phyloP scores from a whole-genome alignment of 2,888 invertebrate species.

The Steinernema scapterisci region DNA sequence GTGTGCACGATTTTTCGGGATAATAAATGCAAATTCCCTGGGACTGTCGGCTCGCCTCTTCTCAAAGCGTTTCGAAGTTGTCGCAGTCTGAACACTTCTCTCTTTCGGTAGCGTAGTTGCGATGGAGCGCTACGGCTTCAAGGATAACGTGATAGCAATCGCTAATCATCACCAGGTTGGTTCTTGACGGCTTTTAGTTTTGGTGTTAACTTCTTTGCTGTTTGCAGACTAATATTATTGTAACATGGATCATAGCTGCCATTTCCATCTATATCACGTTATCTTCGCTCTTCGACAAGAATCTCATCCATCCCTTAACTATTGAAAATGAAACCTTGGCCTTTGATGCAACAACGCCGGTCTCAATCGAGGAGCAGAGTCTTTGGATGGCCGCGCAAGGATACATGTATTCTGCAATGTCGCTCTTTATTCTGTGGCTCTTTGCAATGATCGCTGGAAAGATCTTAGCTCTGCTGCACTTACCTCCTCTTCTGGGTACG shows the following conservation, averaged over 20 bases:
- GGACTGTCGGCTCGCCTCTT: neutral
- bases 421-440: slow-evolving; percentile 52
- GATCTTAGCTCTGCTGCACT: slow-evolving; percentile 38
- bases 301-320: slow-evolving; percentile 41
- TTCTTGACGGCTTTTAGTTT: neutral
- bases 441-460: slow-evolving; percentile 46
- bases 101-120: slow-evolving; percentile 5
- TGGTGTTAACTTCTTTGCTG: neutral
- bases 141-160: neutral
- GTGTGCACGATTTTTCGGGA: slow-evolving; percentile 21
- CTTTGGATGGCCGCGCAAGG: slow-evolving; percentile 11
- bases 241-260: slow-evolving; percentile 43
- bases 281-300: slow-evolving; percentile 39
- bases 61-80: slow-evolving; percentile 18
- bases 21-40: slow-evolving; percentile 27
- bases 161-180: slow-evolving; percentile 3
- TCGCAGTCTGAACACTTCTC: slow-evolving; percentile 27
- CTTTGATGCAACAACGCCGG: neutral
- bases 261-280: slow-evolving; percentile 46
- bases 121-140: slow-evolving; percentile 29
- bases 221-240: slow-evolving; percentile 46
- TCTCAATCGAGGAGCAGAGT: neutral
- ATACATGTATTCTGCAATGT: slow-evolving; percentile 32
- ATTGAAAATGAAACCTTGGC: slow-evolving; percentile 33
- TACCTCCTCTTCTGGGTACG: slow-evolving; percentile 46